A percentile compares a stretch with the other conserved stretches of the same genome.
Evolutionary conservation across 2,797 vertebrate species (phyloP).

Genomic region (Hyperoplus lanceolatus): DNA sequence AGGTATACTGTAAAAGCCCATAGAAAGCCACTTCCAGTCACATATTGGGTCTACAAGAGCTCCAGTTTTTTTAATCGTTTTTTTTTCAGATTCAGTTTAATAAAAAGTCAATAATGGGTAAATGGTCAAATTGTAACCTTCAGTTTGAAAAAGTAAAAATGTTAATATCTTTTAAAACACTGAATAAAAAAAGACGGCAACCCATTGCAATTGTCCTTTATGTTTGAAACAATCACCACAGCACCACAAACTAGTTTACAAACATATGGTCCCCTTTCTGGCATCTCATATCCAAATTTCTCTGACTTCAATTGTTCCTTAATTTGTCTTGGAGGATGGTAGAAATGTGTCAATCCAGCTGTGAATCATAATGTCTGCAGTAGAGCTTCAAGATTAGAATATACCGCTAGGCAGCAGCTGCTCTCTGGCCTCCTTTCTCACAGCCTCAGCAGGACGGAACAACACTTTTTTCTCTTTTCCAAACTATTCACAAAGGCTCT

Average conservation of each 20-base stretch:
- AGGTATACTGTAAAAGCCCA: neutral
- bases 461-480: constrained; percentile 1
- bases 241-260: neutral
- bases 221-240: neutral
- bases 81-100: neutral
- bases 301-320: constrained; percentile 31
- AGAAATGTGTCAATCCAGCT: constrained; percentile 25
- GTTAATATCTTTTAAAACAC: neutral
- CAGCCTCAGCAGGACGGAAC: constrained; percentile 30
- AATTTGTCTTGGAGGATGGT: constrained; percentile 30
- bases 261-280: constrained; percentile 8
- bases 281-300: constrained; percentile 26
- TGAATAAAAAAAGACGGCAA: neutral
- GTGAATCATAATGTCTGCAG: constrained; percentile 45
- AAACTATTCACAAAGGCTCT: constrained; percentile 16
- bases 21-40: neutral
- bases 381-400: constrained; percentile 15
- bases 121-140: neutral
- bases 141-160: neutral
- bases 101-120: neutral
- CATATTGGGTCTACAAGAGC: neutral
- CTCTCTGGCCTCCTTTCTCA: constrained; percentile 34
- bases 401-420: constrained; percentile 34
- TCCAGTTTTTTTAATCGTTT: neutral
- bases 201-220: neutral